Evolutionary conservation across 2,888 invertebrate genomes (phyloP).

Genomic region (Onchidella celtica): DNA sequence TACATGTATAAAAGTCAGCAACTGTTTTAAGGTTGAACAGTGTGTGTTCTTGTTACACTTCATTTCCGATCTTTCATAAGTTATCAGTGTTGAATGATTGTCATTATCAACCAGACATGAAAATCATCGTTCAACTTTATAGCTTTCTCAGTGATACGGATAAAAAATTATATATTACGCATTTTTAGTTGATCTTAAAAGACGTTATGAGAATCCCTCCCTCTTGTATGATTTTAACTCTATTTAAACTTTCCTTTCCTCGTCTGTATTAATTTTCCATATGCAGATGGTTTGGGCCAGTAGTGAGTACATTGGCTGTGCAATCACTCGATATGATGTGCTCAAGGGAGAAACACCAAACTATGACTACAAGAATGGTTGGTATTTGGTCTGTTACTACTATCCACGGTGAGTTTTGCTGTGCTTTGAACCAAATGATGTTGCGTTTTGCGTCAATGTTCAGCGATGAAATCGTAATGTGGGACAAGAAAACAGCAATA

Average conservation of each 20-base stretch:
- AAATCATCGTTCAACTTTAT: too few relatives aligned
- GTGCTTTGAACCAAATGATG: too few relatives aligned
- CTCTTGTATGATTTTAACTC: too few relatives aligned
- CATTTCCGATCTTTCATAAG: background rate
- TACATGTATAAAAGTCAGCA: too few relatives aligned
- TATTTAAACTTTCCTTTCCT: too few relatives aligned
- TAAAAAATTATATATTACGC: background rate
- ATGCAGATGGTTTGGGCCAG: conserved; percentile 40
- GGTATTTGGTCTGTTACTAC: conserved; percentile 45
- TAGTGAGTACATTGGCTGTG: conserved; percentile 41
- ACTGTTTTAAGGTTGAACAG: too few relatives aligned
- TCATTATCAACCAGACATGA: too few relatives aligned
- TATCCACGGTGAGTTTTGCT: conserved; percentile 35
- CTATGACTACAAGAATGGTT: conserved; percentile 17
- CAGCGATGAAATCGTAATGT: too few relatives aligned
- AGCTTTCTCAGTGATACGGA: background rate
- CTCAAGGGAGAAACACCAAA: conserved; percentile 19
- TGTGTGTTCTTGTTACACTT: conserved; percentile 6
- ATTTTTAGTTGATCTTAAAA: background rate
- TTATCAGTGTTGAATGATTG: too few relatives aligned
- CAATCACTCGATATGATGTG: conserved; percentile 22
- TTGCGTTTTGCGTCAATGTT: too few relatives aligned
- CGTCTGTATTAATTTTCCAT: background rate
- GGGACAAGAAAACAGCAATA: too few relatives aligned
- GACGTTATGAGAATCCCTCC: background rate